Evolutionary conservation across 2,888 invertebrate species (phyloP).

Genomic region (Eupithecia subfuscata): DNA sequence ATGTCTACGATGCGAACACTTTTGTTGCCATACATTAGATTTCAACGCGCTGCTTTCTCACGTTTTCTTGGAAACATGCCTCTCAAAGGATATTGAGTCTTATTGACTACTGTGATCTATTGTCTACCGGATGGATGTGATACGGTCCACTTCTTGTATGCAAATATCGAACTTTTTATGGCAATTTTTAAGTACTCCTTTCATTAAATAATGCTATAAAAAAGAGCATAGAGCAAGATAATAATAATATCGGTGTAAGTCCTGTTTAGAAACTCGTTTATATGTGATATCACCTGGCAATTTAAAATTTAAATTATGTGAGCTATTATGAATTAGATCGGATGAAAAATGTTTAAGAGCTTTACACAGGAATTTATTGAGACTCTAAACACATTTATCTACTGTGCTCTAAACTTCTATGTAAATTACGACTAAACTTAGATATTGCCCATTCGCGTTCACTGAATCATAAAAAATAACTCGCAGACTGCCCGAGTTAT

Average conservation of each 20-base stretch:
- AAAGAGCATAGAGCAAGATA: neutral
- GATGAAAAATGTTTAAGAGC: neutral
- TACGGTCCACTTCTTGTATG: neutral
- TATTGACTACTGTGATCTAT: neutral
- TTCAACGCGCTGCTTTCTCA: slow-evolving; percentile 29
- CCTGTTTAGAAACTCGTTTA: slow-evolving; percentile 12
- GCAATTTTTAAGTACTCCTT: neutral
- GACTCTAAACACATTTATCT: too few species aligned
- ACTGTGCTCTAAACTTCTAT: slow-evolving; percentile 14
- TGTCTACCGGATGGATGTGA: neutral
- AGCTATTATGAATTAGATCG: slow-evolving; percentile 7
- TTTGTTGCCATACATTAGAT: slow-evolving; percentile 21
- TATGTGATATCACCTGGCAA: slow-evolving; percentile 39
- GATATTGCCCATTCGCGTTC: neutral
- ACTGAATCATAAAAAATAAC: neutral
- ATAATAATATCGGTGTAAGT: neutral
- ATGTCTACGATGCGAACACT: neutral
- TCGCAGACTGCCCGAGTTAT: neutral
- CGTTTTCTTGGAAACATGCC: slow-evolving; percentile 12
- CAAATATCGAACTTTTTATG: neutral
- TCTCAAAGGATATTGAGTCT: neutral
- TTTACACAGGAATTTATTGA: neutral
- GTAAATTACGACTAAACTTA: neutral
- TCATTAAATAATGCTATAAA: slow-evolving; percentile 1
- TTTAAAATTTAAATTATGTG: slow-evolving; percentile 13